A percentile compares a stretch with the other conserved stretches of the same genome.
Evolutionary conservation across 1,140 invertebrate genomes (phyloP).

Genomic region (Lasaia peninsularis): DNA sequence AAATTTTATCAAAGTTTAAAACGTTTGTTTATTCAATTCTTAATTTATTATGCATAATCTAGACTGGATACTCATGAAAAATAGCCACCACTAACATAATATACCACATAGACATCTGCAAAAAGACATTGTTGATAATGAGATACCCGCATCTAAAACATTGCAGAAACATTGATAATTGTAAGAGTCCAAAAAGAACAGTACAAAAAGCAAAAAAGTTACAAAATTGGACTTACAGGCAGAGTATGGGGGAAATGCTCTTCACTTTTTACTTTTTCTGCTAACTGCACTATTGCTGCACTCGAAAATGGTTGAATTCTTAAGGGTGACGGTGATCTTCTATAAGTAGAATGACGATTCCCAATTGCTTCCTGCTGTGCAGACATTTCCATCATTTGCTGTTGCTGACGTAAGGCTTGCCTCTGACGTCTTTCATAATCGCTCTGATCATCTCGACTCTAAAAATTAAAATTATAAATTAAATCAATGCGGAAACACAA

Average conservation of each 20-base stretch:
- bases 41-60: too few species aligned
- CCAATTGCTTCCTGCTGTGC: slow-evolving; percentile 49
- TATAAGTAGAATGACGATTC: slow-evolving; percentile 83
- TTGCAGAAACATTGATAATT: too few species aligned
- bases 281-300: slow-evolving; percentile 49
- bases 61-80: too few species aligned
- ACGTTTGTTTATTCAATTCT: too few species aligned
- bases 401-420: slow-evolving; percentile 84
- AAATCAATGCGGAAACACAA: too few species aligned
- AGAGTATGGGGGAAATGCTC: slow-evolving; percentile 45
- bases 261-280: slow-evolving; percentile 63
- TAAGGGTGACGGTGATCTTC: slow-evolving; percentile 71
- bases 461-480: not conserved
- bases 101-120: too few species aligned
- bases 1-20: too few species aligned
- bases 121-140: too few species aligned
- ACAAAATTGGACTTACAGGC: slow-evolving; percentile 39
- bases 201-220: too few species aligned
- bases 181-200: too few species aligned
- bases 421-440: slow-evolving; percentile 92
- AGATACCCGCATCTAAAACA: too few species aligned
- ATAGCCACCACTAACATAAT: too few species aligned
- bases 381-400: slow-evolving; percentile 53
- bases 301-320: slow-evolving; percentile 57
- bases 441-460: slow-evolving; percentile 93